These are phyloP conservation scores for Irena cyanogastra DNA, from an alignment of 2,113 vertebrate genomes.

Conservation along the genomic window DNA sequence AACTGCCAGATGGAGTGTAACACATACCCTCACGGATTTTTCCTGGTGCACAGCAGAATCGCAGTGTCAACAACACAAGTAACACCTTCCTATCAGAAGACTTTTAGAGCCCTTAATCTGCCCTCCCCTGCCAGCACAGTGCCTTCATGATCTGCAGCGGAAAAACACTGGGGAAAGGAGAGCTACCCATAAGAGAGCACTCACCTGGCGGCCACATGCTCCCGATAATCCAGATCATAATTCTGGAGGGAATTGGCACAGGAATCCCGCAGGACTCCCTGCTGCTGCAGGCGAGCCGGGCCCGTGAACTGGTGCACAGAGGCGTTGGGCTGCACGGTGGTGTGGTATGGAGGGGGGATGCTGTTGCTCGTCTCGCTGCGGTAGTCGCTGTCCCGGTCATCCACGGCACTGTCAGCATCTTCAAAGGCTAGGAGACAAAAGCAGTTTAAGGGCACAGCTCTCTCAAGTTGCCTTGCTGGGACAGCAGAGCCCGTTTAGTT, in stretches of 20 bases:
- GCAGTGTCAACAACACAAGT: rapidly evolving
- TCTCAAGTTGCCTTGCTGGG: neutral
- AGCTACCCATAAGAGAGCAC: neutral
- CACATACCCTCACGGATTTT: rapidly evolving
- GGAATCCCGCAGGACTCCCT: conserved; percentile 71
- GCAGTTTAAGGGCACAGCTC: neutral
- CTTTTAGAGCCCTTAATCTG: neutral
- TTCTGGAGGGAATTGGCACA: conserved; percentile 82
- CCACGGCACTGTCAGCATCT: conserved; percentile 91
- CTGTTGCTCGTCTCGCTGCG: conserved; percentile 95
- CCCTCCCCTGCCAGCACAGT: neutral
- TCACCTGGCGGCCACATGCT: conserved; percentile 83
- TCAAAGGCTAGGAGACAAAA: conserved; percentile 82
- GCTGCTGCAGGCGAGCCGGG: conserved; percentile 76
- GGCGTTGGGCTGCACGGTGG: conserved; percentile 88
- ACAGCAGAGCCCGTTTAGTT: neutral
- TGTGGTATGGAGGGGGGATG: conserved; percentile 87
- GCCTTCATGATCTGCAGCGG: neutral
- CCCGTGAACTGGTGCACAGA: conserved; percentile 90
- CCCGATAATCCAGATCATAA: conserved; percentile 83
- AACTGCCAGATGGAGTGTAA: neutral
- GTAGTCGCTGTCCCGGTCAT: conserved; percentile 96
- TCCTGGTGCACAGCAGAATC: neutral
- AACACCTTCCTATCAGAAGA: neutral
- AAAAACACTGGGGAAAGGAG: neutral